A percentile compares a stretch with the other conserved stretches of the same genome.
Evolutionary conservation across 1,140 invertebrate genomes (phyloP).

Genomic region (Eupristina koningsbergeri): DNA sequence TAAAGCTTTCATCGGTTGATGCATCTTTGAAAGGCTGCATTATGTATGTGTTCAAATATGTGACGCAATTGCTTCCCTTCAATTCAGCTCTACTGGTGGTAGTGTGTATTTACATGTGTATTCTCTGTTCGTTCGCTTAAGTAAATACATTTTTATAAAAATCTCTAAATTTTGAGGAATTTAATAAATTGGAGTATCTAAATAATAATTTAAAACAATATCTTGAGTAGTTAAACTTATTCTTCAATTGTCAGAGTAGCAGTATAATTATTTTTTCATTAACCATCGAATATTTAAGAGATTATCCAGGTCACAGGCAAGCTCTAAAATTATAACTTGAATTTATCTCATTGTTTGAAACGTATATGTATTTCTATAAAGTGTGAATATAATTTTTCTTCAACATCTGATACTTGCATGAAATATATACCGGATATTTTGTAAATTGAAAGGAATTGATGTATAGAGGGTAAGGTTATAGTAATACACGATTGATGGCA

Average conservation of each 20-base stretch:
- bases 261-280: neutral
- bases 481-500: neutral
- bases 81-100: neutral
- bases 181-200: too few species aligned
- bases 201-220: too few species aligned
- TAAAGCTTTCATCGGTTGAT: neutral
- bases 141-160: too few species aligned
- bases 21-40: neutral
- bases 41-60: neutral
- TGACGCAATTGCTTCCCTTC: neutral
- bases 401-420: neutral
- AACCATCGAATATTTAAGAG: neutral
- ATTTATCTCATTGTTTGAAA: neutral
- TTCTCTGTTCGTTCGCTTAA: neutral
- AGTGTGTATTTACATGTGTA: neutral
- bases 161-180: too few species aligned
- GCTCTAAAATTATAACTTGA: neutral
- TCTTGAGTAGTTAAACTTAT: neutral
- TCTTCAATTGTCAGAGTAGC: neutral
- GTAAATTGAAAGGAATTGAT: neutral
- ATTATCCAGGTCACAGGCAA: neutral
- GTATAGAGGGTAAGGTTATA: neutral
- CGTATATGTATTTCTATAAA: too few species aligned
- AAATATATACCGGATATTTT: neutral
- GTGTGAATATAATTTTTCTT: too few species aligned